Percentiles rank a stretch among this genome's conserved stretches.
Evolutionary conservation across 2,797 vertebrate genomes (phyloP).

Genomic region (Erethizon dorsatum): DNA sequence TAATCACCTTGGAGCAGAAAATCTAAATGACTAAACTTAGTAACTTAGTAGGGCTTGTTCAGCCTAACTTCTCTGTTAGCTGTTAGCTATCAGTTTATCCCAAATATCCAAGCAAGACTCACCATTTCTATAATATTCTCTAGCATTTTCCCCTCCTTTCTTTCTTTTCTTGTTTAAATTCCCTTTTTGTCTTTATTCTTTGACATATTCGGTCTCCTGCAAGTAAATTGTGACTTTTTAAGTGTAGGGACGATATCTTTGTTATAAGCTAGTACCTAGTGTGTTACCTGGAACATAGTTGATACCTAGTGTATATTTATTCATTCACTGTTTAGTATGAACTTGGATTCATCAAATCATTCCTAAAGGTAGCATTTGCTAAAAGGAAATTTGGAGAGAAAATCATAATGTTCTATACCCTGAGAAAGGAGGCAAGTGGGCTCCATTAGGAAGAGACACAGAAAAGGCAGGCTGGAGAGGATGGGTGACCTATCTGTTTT

Average conservation of each 20-base stretch:
- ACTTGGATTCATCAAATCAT: not conserved
- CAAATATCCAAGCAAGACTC: not conserved
- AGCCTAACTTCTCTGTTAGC: not conserved
- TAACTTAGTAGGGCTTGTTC: not conserved
- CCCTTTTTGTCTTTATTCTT: not conserved
- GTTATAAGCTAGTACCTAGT: not conserved
- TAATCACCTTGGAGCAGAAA: not conserved
- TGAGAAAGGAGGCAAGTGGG: not conserved
- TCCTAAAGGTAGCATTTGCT: not conserved
- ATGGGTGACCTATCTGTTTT: not conserved
- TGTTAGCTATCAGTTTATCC: not conserved
- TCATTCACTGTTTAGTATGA: constrained; percentile 6
- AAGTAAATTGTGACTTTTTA: not conserved
- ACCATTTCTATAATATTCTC: not conserved
- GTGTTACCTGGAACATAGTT: not conserved
- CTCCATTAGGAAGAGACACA: not conserved
- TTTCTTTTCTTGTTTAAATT: not conserved
- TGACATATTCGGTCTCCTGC: not conserved
- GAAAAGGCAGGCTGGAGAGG: not conserved
- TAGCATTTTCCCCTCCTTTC: not conserved
- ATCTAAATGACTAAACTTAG: not conserved
- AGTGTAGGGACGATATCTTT: not conserved
- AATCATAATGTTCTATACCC: not conserved
- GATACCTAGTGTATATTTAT: not conserved
- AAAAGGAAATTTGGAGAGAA: not conserved